Conservation (phyloP, 2,888 invertebrate species). For the Cerastis rubricosa region DNA sequence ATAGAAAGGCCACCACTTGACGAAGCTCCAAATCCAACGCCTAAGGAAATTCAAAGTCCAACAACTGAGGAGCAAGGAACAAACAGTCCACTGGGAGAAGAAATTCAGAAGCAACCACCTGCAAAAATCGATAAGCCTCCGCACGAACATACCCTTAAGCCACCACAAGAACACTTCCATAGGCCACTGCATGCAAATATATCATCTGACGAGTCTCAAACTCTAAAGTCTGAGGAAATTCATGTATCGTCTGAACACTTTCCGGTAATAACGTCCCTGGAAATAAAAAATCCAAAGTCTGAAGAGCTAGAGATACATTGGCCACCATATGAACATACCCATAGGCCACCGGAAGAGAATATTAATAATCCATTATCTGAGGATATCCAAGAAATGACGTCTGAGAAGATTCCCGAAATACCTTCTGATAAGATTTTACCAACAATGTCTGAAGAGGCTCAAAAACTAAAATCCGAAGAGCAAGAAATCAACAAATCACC, state of each 20-base stretch:
- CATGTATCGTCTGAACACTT: too few species aligned
- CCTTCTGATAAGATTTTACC: not conserved
- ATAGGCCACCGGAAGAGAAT: not conserved
- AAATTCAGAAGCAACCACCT: too few species aligned
- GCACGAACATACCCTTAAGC: too few species aligned
- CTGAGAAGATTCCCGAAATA: not conserved
- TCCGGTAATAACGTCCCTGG: too few species aligned
- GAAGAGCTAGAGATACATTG: too few species aligned
- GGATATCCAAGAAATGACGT: not conserved
- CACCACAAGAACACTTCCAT: too few species aligned
- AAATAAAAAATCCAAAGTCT: too few species aligned
- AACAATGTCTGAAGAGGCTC: not conserved
- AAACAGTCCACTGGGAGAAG: not conserved
- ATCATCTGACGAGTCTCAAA: too few species aligned
- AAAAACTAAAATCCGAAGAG: not conserved
- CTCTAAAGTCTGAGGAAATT: too few species aligned
- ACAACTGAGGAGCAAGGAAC: not conserved
- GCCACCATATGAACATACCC: too few species aligned
- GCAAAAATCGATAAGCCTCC: not conserved
- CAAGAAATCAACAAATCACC: not conserved
- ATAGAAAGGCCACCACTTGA: not conserved
- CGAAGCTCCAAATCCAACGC: not conserved
- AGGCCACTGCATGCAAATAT: too few species aligned
- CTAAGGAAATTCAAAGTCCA: too few species aligned
- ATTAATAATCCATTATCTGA: not conserved